A percentile compares a stretch with the other conserved stretches of the same genome.
These are phyloP conservation scores for Chalcis sispes DNA, from an alignment of 2,888 invertebrate genomes.

Conservation along the genomic window DNA sequence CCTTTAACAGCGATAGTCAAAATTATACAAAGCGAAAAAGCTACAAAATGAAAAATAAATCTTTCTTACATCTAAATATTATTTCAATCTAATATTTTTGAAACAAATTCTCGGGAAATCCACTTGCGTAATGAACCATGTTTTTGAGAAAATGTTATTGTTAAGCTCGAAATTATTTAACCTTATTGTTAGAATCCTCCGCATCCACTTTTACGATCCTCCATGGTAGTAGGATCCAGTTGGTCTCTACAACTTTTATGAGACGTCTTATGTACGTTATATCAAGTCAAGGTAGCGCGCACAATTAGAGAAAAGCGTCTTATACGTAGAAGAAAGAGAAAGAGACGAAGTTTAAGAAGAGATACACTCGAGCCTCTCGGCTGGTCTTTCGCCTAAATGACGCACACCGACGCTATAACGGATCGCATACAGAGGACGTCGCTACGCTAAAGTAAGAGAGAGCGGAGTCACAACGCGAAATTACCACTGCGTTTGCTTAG, in stretches of 20 bases:
- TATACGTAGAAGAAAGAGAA: constrained; percentile 36
- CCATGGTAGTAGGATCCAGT: neutral
- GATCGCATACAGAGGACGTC: constrained; percentile 37
- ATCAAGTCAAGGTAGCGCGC: constrained; percentile 46
- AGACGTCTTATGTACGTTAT: constrained; percentile 60
- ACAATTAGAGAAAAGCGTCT: constrained; percentile 69
- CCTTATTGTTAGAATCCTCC: neutral
- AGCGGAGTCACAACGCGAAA: constrained; percentile 1
- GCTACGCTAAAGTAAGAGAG: constrained; percentile 16
- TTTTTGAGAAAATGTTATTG: no score
- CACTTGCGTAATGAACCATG: no score
- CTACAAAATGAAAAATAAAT: no score
- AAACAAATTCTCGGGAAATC: no score
- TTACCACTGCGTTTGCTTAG: constrained; percentile 16
- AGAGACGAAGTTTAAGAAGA: no score
- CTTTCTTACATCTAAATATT: no score
- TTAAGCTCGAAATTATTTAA: no score
- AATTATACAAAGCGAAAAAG: no score
- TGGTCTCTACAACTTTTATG: constrained; percentile 63
- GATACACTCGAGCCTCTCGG: neutral
- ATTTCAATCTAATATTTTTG: no score
- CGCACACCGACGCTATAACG: constrained; percentile 35
- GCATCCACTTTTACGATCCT: neutral
- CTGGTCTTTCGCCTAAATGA: constrained; percentile 37
- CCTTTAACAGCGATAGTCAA: no score